These are phyloP conservation scores for Pammene aurita DNA, from an alignment of 2,888 invertebrate species.

Conservation along the genomic window DNA sequence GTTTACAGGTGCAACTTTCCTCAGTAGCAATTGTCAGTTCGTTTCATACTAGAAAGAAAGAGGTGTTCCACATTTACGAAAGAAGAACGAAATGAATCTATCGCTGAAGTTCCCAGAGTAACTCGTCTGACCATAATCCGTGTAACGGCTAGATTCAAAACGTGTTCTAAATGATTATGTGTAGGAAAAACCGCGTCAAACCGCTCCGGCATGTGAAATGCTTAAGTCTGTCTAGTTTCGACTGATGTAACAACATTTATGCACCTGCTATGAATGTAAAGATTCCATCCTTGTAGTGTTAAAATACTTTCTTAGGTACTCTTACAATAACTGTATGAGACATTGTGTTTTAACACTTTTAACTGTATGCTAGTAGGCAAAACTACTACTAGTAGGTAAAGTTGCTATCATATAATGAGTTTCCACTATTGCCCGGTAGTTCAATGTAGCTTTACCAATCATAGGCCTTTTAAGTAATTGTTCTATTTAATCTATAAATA, in stretches of 20 bases:
- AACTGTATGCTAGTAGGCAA: no score
- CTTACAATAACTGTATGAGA: no score
- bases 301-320: not conserved
- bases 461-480: no score
- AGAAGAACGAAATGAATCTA: slow-evolving; percentile 1
- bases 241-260: slow-evolving; percentile 30
- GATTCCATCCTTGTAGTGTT: not conserved
- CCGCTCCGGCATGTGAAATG: slow-evolving; percentile 25
- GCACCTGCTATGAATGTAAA: slow-evolving; percentile 11
- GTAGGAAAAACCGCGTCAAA: slow-evolving; percentile 31
- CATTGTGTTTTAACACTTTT: no score
- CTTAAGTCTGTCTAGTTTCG: slow-evolving; percentile 21
- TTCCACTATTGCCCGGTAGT: no score
- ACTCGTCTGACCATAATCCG: slow-evolving; percentile 24
- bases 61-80: not conserved
- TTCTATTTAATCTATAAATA: no score
- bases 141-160: slow-evolving; percentile 21
- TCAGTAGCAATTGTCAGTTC: not conserved
- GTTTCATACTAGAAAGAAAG: not conserved
- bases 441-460: no score
- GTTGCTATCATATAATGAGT: no score
- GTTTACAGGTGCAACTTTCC: no score
- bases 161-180: slow-evolving; percentile 32
- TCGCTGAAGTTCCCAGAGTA: slow-evolving; percentile 17
- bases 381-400: no score